Percentiles rank a stretch among this genome's conserved stretches.
These are phyloP conservation scores for Drosophila quadrilineata DNA, from an alignment of 1,140 invertebrate species.

Conservation along the genomic window DNA sequence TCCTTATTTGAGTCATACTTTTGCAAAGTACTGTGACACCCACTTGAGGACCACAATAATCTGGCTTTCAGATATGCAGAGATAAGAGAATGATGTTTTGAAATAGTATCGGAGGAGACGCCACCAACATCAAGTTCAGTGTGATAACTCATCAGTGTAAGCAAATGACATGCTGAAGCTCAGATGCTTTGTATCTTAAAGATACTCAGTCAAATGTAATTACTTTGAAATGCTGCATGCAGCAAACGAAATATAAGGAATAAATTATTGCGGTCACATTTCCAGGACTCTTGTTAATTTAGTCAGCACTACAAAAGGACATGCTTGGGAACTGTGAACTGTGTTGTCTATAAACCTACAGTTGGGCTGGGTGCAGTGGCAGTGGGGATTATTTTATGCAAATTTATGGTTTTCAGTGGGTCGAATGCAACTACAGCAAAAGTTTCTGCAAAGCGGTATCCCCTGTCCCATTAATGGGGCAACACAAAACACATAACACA, in stretches of 20 bases:
- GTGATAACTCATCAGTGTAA: conserved; percentile 55
- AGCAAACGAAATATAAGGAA: not conserved
- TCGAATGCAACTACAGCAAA: conserved; percentile 60
- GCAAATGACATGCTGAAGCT: conserved; percentile 66
- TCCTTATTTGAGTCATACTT: no score
- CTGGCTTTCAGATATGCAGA: no score
- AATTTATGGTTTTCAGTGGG: conserved; percentile 56
- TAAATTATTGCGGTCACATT: conserved; percentile 41
- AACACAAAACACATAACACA: no score
- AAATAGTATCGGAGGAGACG: no score
- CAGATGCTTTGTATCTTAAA: conserved; percentile 53
- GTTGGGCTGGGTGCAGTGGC: conserved; percentile 35
- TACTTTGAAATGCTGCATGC: not conserved
- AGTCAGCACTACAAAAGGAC: conserved; percentile 33
- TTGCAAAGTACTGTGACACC: no score
- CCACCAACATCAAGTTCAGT: no score
- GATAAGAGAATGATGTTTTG: no score
- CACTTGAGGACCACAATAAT: no score
- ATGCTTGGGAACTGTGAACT: no score
- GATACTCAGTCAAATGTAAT: conserved; percentile 16
- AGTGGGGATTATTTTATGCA: conserved; percentile 57
- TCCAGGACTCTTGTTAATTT: conserved; percentile 36
- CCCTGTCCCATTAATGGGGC: conserved; percentile 36
- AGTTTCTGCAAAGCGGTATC: conserved; percentile 44
- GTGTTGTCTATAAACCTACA: no score